Evolutionary conservation across 2,113 vertebrate species (phyloP).

Genomic region (Chloropsis cyanopogon): DNA sequence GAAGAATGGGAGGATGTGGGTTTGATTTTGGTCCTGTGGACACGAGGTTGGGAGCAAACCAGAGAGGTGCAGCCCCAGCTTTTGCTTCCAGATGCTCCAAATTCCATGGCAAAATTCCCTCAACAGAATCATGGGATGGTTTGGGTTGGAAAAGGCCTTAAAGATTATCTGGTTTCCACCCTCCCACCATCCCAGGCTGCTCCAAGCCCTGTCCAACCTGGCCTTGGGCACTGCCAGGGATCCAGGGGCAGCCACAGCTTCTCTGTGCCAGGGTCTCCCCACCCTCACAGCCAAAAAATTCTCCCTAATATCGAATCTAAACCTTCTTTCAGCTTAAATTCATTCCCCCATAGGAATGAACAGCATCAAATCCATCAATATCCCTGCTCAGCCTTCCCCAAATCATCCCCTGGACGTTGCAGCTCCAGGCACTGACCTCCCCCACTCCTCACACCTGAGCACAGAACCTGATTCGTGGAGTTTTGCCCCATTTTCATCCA

Average conservation of each 20-base stretch:
- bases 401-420: rapidly evolving
- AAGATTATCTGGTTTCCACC: not conserved
- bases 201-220: rapidly evolving
- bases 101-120: not conserved
- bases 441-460: rapidly evolving
- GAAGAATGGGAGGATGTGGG: not conserved
- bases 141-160: not conserved
- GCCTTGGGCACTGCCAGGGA: not conserved
- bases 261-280: not conserved
- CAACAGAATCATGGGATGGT: rapidly evolving
- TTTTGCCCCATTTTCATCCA: rapidly evolving
- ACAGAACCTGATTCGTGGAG: rapidly evolving
- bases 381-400: not conserved
- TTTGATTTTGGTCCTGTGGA: not conserved
- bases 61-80: not conserved
- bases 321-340: not conserved
- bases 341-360: rapidly evolving
- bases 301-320: rapidly evolving
- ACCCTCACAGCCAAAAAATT: not conserved
- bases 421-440: rapidly evolving
- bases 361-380: rapidly evolving
- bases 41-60: rapidly evolving
- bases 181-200: rapidly evolving
- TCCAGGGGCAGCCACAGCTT: not conserved
- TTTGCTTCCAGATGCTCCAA: not conserved